These are phyloP conservation scores for Sylvia atricapilla DNA, from an alignment of 2,113 vertebrate species.

Conservation along the genomic window DNA sequence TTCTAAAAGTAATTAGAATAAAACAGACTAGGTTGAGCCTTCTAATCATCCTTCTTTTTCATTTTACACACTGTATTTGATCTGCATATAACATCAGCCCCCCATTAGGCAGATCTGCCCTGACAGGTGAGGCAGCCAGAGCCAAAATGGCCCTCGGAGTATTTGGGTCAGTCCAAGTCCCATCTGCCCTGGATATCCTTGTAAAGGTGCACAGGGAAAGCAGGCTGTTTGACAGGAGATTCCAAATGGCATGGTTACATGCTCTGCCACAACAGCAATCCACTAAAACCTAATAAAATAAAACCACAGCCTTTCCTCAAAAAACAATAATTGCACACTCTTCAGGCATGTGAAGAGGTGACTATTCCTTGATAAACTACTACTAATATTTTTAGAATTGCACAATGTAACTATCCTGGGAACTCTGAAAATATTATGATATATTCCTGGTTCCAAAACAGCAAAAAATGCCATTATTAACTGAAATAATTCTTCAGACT, in stretches of 20 bases:
- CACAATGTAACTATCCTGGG: not conserved
- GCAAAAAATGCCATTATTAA: not conserved
- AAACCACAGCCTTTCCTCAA: not conserved
- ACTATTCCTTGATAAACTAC: not conserved
- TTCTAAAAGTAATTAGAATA: not conserved
- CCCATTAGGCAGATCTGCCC: not conserved
- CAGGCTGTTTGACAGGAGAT: fast-evolving
- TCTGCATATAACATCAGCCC: not conserved
- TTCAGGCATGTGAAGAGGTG: not conserved
- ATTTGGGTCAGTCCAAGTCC: not conserved
- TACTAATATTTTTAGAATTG: not conserved
- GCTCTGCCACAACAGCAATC: not conserved
- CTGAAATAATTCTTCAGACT: not conserved
- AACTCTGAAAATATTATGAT: not conserved
- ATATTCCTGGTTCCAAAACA: not conserved
- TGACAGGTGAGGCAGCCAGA: not conserved
- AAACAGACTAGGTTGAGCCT: not conserved
- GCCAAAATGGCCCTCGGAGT: not conserved
- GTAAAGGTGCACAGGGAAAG: not conserved
- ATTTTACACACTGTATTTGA: not conserved
- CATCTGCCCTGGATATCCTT: not conserved
- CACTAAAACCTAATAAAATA: not conserved
- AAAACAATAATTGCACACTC: not conserved
- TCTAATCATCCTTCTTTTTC: not conserved
- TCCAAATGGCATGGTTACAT: not conserved